Evolutionary conservation across 2,797 vertebrate species (phyloP), one percentile per base, ranked within the genome.

Genomic region (Catamblyrhynchus diadema): DNA sequence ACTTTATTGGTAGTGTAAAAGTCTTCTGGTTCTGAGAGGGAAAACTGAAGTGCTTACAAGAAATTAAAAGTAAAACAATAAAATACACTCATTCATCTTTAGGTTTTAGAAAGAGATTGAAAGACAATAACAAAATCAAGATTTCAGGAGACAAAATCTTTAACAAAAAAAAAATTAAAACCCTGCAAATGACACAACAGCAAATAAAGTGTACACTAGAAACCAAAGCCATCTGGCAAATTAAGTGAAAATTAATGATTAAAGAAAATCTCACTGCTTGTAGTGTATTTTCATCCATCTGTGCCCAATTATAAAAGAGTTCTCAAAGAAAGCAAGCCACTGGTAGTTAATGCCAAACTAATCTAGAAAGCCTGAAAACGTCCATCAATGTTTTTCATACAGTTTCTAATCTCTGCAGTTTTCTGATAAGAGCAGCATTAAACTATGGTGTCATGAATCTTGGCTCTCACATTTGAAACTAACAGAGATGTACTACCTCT

Each of bases 171-270:
- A 50, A 28, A 10, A 42, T 27, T 82, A 45, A 85, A 94, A 78
- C 37, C 44, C n/a, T 60, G 28, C 24, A 84, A 83, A 79, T 91
- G 79, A 86, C 72, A 89, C n/a, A 86, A 59, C 42, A 82, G 89
- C 74, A 94, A 95, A 92, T 70, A 42, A 87, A 91, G 57, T 69
- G n/a, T 95, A 70, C 42, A 54, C 44, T 91, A 59, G 57, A 95
- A 94, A 73, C 60, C 41, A 77, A 95, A 95, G 54, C 94, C 90
- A 87, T 88, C 85, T 95, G 91, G 87, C 82, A 94, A 94, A 93
- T 96, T 81, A 91, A 95, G 88, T 95, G 88, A 94, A 89, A 95
- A 95, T 90, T 92, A 93, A 96, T 89, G 88, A 88, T 94, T 97
- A 95, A 96, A 94, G 87, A 96, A 94, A 92, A 88, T 83, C 91